Conservation (phyloP, 2,888 invertebrate genomes). For the Erebia ligea region DNA sequence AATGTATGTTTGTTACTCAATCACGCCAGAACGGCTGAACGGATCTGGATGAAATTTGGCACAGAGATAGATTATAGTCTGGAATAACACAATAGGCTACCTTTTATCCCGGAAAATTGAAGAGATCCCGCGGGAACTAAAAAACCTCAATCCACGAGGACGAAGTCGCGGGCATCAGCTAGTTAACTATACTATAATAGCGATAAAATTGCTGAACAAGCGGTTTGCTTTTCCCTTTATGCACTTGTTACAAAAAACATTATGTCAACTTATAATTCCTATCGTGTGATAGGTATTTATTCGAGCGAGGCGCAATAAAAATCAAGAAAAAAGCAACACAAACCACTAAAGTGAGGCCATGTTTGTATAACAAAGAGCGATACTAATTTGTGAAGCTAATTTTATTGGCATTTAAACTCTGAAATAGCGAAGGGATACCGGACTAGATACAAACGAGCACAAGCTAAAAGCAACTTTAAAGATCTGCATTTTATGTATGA, state of each 20-base stretch:
- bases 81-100: too few species aligned
- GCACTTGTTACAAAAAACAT: constrained; percentile 1
- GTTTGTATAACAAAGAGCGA: constrained; percentile 33
- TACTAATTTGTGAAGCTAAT: constrained; percentile 39
- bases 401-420: constrained; percentile 40
- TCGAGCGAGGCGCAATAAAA: constrained; percentile 3
- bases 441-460: neutral
- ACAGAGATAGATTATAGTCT: too few species aligned
- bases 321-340: constrained; percentile 11
- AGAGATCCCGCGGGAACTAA: too few species aligned
- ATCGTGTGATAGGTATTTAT: constrained; percentile 6
- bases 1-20: too few species aligned
- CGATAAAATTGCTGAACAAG: neutral
- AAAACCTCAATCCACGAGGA: too few species aligned
- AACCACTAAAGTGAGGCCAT: constrained; percentile 22
- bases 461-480: constrained; percentile 18
- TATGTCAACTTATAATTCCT: constrained; percentile 12
- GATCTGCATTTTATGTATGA: neutral
- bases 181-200: too few species aligned
- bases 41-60: too few species aligned
- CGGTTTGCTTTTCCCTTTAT: neutral
- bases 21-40: too few species aligned
- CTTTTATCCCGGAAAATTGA: too few species aligned
- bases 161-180: too few species aligned
- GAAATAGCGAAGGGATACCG: constrained; percentile 30